These are phyloP conservation scores for Adelges cooleyi DNA, from an alignment of 1,140 invertebrate species.

Conservation along the genomic window DNA sequence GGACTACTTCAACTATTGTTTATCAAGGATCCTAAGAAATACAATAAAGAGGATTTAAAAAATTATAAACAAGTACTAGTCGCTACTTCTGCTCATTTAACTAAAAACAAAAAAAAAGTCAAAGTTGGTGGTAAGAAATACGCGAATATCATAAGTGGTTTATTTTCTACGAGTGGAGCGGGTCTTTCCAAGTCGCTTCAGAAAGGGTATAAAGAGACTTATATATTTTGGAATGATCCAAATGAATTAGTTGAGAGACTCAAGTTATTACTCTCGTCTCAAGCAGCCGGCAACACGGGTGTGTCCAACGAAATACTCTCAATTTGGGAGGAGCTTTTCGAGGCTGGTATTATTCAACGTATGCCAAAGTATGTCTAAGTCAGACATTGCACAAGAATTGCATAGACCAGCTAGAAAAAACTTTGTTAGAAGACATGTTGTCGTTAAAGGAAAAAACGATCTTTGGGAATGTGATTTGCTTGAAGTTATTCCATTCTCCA, in stretches of 20 bases:
- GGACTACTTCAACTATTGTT: not conserved
- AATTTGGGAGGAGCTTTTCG: conserved; percentile 37
- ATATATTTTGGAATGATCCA: conserved; percentile 38
- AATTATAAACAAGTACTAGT: not conserved
- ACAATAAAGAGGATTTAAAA: not conserved
- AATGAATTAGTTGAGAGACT: conserved; percentile 38
- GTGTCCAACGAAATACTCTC: conserved; percentile 39
- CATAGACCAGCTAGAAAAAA: conserved; percentile 31
- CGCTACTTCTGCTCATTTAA: not conserved
- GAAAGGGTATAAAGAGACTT: not conserved
- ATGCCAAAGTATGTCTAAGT: not conserved
- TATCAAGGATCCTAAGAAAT: not conserved
- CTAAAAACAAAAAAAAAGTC: not conserved
- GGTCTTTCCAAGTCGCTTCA: too few relatives aligned
- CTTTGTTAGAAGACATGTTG: conserved; percentile 27
- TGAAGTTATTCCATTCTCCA: conserved; percentile 35
- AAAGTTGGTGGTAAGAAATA: not conserved
- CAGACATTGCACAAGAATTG: conserved; percentile 17
- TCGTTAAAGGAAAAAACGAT: conserved; percentile 30
- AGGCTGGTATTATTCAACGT: conserved; percentile 24
- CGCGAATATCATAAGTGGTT: too few relatives aligned
- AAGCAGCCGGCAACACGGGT: conserved; percentile 36
- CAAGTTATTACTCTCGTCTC: conserved; percentile 35
- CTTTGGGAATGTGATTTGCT: conserved; percentile 32
- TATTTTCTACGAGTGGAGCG: too few relatives aligned